Evolutionary conservation across 2,797 vertebrate genomes (phyloP).

Genomic region (Danio kyathit): DNA sequence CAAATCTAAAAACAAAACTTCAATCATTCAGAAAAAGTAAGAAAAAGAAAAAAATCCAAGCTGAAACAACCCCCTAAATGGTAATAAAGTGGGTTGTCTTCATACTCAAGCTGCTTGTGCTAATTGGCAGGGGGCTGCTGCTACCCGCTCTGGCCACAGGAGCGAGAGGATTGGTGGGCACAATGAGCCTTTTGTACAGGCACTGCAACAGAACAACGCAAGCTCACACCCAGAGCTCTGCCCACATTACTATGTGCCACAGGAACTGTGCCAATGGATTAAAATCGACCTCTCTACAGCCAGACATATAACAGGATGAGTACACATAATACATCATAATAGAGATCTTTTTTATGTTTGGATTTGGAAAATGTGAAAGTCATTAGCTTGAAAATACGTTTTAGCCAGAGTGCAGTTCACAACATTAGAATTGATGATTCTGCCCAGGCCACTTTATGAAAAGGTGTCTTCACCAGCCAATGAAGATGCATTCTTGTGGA

Average conservation of each 20-base stretch:
- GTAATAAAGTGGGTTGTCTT: background rate
- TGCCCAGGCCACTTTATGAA: background rate
- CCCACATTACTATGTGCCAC: constrained; percentile 22
- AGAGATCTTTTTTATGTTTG: background rate
- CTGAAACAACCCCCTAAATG: background rate
- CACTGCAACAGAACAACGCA: constrained; percentile 38
- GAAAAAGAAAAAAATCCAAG: background rate
- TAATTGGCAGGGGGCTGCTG: constrained; percentile 27
- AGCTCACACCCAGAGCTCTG: constrained; percentile 30
- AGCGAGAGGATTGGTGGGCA: constrained; percentile 26
- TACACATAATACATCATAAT: background rate
- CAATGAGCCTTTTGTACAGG: constrained; percentile 54
- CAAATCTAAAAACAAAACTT: background rate
- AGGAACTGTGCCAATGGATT: background rate
- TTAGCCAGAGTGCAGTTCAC: background rate
- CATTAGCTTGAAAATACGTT: background rate
- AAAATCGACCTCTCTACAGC: background rate
- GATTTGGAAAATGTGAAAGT: background rate
- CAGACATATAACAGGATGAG: background rate
- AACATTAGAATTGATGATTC: background rate
- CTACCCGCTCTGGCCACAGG: constrained; percentile 20
- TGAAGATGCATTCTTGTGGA: background rate
- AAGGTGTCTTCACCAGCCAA: constrained; percentile 18
- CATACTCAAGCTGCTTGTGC: background rate
- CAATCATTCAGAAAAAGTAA: background rate